These are phyloP conservation scores for Aurelia aurita DNA, from an alignment of 30 jellyfish, hydroid and myxozoan species.

Conservation along the genomic window DNA sequence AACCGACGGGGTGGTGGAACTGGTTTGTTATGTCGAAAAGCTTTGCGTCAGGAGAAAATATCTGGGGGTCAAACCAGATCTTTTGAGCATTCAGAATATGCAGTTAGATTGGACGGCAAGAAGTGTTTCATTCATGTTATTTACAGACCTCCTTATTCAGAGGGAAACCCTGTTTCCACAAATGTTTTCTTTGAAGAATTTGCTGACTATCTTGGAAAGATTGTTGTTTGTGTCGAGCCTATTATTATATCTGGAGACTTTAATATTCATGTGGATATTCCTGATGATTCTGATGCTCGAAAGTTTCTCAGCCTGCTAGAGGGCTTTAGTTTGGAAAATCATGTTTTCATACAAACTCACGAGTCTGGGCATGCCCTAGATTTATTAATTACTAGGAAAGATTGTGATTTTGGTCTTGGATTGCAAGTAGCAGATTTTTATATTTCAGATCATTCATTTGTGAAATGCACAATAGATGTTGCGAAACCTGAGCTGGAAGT, in stretches of 20 bases:
- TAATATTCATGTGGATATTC: constrained; percentile 29
- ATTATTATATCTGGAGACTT: constrained; percentile 5
- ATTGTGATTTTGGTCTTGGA: constrained; percentile 26
- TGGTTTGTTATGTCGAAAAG: constrained; percentile 37
- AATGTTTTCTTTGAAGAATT: constrained; percentile 49
- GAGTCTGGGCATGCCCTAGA: neutral
- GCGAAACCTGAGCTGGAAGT: constrained; percentile 51
- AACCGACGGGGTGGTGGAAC: constrained; percentile 63
- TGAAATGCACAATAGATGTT: constrained; percentile 10
- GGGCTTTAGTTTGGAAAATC: constrained; percentile 1
- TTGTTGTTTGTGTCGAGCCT: neutral
- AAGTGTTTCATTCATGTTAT: constrained; percentile 38
- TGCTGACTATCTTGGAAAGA: constrained; percentile 44
- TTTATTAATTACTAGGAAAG: neutral
- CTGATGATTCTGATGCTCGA: neutral
- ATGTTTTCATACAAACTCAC: neutral
- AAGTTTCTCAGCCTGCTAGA: neutral
- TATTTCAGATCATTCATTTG: constrained; percentile 45
- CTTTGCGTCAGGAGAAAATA: constrained; percentile 31
- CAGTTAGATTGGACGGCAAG: constrained; percentile 40
- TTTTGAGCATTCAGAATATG: constrained; percentile 60
- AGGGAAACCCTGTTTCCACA: constrained; percentile 26
- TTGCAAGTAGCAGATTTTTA: constrained; percentile 21
- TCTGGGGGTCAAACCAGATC: constrained; percentile 62
- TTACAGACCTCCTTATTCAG: constrained; percentile 62